A percentile compares a stretch with the other conserved stretches of the same genome.
Evolutionary conservation across 2,113 vertebrate species (phyloP).

Genomic region (Helogale parvula): DNA sequence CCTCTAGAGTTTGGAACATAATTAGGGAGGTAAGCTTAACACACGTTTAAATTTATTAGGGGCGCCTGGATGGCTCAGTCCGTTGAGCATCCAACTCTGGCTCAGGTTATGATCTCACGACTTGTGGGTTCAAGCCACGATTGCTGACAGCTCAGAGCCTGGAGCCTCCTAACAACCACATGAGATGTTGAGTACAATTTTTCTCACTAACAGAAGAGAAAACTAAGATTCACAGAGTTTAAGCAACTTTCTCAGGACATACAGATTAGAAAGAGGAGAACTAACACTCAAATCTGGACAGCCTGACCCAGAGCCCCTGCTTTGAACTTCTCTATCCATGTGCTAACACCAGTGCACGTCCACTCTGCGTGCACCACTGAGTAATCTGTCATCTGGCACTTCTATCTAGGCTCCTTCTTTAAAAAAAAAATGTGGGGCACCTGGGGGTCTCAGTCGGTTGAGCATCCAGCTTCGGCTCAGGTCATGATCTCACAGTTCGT

Average conservation of each 20-base stretch:
- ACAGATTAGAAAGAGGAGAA: not conserved
- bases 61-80: too few relatives aligned
- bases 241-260: not conserved
- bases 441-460: too few relatives aligned
- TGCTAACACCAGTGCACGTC: not conserved
- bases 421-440: too few relatives aligned
- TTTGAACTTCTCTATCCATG: not conserved
- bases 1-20: not conserved
- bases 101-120: too few relatives aligned
- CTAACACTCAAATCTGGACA: not conserved
- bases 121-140: too few relatives aligned
- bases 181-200: not conserved
- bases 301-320: not conserved
- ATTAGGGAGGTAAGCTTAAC: not conserved
- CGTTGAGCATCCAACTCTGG: accelerated
- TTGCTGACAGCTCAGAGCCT: too few relatives aligned
- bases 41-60: not conserved
- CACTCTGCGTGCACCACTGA: accelerated
- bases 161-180: not conserved
- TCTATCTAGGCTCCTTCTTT: not conserved
- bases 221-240: not conserved
- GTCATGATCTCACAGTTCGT: too few relatives aligned
- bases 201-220: not conserved
- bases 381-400: too few relatives aligned
- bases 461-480: too few relatives aligned